These are phyloP conservation scores for Silurus lanzhouensis DNA, from an alignment of 2,797 vertebrate species.

Conservation along the genomic window DNA sequence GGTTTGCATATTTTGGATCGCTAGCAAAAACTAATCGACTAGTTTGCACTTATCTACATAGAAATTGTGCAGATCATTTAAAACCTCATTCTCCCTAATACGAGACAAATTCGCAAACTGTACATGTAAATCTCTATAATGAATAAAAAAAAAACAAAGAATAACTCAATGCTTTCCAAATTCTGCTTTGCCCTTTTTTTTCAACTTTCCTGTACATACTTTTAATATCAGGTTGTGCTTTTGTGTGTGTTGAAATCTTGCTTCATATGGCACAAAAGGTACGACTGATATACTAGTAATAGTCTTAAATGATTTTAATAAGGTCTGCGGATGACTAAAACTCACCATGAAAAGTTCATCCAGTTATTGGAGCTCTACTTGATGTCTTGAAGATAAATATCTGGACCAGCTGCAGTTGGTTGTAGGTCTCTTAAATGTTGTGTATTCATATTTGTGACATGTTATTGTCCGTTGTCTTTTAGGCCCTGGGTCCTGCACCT, in stretches of 20 bases:
- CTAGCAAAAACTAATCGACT: not conserved
- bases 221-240: not conserved
- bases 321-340: not conserved
- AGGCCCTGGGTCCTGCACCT: constrained; percentile 94
- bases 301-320: not conserved
- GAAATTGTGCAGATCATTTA: no score
- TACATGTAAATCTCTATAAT: no score
- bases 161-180: no score
- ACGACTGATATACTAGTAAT: not conserved
- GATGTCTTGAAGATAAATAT: not conserved
- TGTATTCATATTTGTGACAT: not conserved
- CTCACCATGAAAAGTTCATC: not conserved
- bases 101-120: no score
- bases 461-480: not conserved
- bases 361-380: not conserved
- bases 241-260: not conserved
- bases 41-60: not conserved
- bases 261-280: not conserved
- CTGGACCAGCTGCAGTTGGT: no score
- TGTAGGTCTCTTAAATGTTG: not conserved
- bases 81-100: no score
- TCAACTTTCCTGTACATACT: not conserved
- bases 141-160: no score
- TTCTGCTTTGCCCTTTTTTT: not conserved
- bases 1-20: not conserved